Percentiles rank a stretch among this genome's conserved stretches.
Evolutionary conservation across 2,888 invertebrate genomes (phyloP).

Genomic region (Eledona agricola): DNA sequence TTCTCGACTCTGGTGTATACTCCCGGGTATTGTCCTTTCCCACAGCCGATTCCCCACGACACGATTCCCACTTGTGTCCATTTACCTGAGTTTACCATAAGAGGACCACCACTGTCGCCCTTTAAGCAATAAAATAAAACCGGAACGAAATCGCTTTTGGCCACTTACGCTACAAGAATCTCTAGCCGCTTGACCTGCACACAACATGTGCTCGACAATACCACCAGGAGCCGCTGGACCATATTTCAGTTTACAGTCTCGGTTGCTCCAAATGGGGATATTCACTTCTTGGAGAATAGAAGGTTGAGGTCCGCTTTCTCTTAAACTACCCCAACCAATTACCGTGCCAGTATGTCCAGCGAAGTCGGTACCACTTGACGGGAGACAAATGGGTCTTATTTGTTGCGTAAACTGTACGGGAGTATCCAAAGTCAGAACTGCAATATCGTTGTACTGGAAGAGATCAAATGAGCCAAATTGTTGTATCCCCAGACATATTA

Average conservation of each 20-base stretch:
- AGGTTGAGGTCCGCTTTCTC: slow-evolving; percentile 87
- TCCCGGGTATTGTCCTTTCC: slow-evolving; percentile 90
- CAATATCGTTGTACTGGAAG: slow-evolving; percentile 81
- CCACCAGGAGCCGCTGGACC: slow-evolving; percentile 89
- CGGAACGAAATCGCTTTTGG: too few relatives aligned
- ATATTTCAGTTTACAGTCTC: slow-evolving; percentile 80
- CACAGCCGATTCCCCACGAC: slow-evolving; percentile 92
- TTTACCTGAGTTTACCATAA: slow-evolving; percentile 79
- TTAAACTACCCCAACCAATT: slow-evolving; percentile 87
- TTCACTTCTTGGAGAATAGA: slow-evolving; percentile 82
- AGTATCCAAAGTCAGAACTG: slow-evolving; percentile 80
- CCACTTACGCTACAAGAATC: slow-evolving; percentile 89
- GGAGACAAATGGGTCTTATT: slow-evolving; percentile 82
- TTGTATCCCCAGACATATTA: slow-evolving; percentile 54
- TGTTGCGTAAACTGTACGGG: slow-evolving; percentile 77
- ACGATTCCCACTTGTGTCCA: slow-evolving; percentile 90
- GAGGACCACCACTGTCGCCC: slow-evolving; percentile 91
- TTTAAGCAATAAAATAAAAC: slow-evolving; percentile 58
- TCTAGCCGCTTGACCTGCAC: slow-evolving; percentile 83
- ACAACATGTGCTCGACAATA: slow-evolving; percentile 87
- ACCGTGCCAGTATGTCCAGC: slow-evolving; percentile 79
- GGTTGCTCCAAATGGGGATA: slow-evolving; percentile 84
- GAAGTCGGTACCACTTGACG: slow-evolving; percentile 68
- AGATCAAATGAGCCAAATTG: too few relatives aligned
- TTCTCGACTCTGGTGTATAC: slow-evolving; percentile 87